These are phyloP conservation scores for Willisornis vidua DNA, from an alignment of 2,113 vertebrate species.

Conservation along the genomic window DNA sequence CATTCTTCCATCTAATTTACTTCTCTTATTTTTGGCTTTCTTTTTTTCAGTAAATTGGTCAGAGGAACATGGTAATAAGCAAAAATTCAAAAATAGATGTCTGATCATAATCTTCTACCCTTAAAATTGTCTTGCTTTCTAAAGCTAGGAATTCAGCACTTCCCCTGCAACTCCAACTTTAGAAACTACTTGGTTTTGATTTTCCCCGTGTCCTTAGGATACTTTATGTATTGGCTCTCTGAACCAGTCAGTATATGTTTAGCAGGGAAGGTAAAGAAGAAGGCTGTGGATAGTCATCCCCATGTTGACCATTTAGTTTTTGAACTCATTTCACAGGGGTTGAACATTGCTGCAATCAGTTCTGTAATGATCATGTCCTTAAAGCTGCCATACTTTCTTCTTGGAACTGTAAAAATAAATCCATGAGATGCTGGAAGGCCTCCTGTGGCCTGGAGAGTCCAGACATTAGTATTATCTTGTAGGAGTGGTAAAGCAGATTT, in stretches of 20 bases:
- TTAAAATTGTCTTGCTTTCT: constrained; percentile 12
- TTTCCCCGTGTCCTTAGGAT: background rate
- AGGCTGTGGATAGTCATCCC: background rate
- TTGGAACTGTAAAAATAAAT: background rate
- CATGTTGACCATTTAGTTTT: background rate
- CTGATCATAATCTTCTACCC: constrained; percentile 6
- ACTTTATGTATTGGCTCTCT: background rate
- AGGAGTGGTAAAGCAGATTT: background rate
- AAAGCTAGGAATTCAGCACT: background rate
- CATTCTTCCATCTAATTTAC: constrained; percentile 17
- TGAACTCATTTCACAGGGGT: background rate
- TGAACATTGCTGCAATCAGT: background rate
- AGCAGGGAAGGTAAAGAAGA: background rate
- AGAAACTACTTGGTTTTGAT: background rate
- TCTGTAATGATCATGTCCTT: background rate
- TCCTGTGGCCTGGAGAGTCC: background rate
- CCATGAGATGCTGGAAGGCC: background rate
- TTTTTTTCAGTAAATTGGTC: background rate
- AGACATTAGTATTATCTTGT: background rate
- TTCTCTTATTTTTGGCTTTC: background rate
- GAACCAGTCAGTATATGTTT: background rate
- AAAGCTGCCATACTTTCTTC: background rate
- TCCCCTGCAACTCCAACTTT: background rate
- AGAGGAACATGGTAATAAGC: constrained; percentile 20
- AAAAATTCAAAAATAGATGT: constrained; percentile 43